Evolutionary conservation across 1,140 invertebrate genomes (phyloP).

Genomic region (Conopomorpha cramerella): DNA sequence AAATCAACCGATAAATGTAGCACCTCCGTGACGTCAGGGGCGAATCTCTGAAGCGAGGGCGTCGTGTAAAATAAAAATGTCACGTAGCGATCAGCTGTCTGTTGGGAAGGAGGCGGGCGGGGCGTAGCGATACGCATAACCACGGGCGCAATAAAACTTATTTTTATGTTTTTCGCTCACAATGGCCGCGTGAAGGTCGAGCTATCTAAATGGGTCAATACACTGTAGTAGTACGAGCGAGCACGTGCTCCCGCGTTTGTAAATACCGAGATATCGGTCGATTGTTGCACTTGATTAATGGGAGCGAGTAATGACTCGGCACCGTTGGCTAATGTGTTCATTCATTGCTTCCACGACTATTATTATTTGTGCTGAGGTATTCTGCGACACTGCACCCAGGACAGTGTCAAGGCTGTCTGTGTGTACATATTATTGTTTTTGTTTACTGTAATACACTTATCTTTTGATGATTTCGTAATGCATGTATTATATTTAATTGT

Average conservation of each 20-base stretch:
- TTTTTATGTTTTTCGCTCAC: constrained; percentile 61
- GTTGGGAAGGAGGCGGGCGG: constrained; percentile 24
- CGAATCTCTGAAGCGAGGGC: constrained; percentile 56
- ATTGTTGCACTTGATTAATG: constrained; percentile 60
- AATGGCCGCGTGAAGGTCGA: constrained; percentile 58
- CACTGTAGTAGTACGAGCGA: constrained; percentile 53
- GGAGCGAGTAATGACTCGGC: constrained; percentile 50
- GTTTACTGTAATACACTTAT: no score
- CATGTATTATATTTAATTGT: no score
- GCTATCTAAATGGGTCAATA: constrained; percentile 61
- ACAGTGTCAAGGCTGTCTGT: constrained; percentile 57
- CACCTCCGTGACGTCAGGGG: constrained; percentile 44
- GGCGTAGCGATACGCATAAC: constrained; percentile 47
- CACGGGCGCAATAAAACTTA: constrained; percentile 59
- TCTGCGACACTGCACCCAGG: constrained; percentile 36
- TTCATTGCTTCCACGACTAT: constrained; percentile 50
- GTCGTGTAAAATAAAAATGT: constrained; percentile 59
- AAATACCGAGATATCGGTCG: constrained; percentile 59
- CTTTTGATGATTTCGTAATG: no score
- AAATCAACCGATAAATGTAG: constrained; percentile 42
- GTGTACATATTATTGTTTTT: no score
- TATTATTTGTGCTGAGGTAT: constrained; percentile 47
- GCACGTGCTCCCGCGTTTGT: constrained; percentile 57
- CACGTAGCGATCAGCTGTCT: constrained; percentile 58
- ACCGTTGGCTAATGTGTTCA: constrained; percentile 36